Percentiles rank a stretch among this genome's conserved stretches.
These are phyloP conservation scores for Bombylius major DNA, from an alignment of 2,888 invertebrate species.

Conservation along the genomic window DNA sequence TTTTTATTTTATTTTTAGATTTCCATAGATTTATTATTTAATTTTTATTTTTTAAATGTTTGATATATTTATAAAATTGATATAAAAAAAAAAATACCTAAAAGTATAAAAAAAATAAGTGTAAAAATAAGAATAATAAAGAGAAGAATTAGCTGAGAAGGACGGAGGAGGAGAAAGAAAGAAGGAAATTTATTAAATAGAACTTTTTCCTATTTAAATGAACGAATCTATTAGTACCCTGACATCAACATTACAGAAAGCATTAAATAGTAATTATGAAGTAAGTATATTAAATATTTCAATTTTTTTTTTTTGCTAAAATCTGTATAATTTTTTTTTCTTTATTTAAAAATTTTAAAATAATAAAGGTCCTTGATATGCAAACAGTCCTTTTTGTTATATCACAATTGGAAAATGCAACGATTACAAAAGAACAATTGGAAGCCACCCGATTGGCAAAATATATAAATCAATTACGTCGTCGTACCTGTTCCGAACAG, in stretches of 20 bases:
- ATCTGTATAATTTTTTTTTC: neutral
- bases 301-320: neutral
- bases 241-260: slow-evolving; percentile 91
- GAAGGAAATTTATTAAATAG: neutral
- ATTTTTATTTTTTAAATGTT: too few relatives aligned
- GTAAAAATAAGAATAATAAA: neutral
- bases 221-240: slow-evolving; percentile 75
- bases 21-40: too few relatives aligned
- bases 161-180: neutral
- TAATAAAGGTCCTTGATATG: slow-evolving; percentile 84
- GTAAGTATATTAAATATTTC: slow-evolving; percentile 50
- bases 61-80: too few relatives aligned
- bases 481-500: slow-evolving; percentile 70
- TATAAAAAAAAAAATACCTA: too few relatives aligned
- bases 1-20: too few relatives aligned
- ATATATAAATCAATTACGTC: slow-evolving; percentile 81
- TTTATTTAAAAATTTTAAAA: neutral
- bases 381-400: slow-evolving; percentile 85
- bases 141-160: neutral
- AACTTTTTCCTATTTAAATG: slow-evolving; percentile 42
- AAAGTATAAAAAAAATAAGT: neutral
- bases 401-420: slow-evolving; percentile 80
- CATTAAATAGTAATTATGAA: slow-evolving; percentile 95
- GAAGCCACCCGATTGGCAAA: slow-evolving; percentile 87
- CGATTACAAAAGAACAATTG: slow-evolving; percentile 35